These are phyloP conservation scores for Chirona hameri DNA, from an alignment of 2,888 invertebrate species.

Conservation along the genomic window DNA sequence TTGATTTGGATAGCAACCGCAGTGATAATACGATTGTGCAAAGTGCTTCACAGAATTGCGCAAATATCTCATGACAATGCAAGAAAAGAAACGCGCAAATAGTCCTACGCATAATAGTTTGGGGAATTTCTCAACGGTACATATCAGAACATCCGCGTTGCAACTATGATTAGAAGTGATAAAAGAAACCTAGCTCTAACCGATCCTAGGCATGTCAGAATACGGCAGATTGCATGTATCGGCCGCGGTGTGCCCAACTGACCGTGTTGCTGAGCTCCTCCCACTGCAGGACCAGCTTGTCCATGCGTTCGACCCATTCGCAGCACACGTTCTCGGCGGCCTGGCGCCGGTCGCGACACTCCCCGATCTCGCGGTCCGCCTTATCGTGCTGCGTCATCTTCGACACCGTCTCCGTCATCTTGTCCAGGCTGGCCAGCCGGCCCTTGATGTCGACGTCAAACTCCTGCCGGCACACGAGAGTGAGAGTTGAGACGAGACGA, in stretches of 20 bases:
- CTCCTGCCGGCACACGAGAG: neutral
- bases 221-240: no score
- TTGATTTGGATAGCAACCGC: no score
- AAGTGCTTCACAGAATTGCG: no score
- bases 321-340: neutral
- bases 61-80: no score
- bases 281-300: slow-evolving; percentile 14
- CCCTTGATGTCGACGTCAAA: slow-evolving; percentile 10
- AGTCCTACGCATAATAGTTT: no score
- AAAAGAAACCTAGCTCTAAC: no score
- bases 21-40: no score
- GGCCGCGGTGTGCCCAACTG: neutral
- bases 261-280: slow-evolving; percentile 25
- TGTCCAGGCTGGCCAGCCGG: slow-evolving; percentile 24
- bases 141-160: no score
- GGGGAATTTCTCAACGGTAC: no score
- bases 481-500: neutral
- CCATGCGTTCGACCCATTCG: slow-evolving; percentile 13
- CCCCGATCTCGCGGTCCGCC: slow-evolving; percentile 25
- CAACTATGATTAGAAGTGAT: no score
- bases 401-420: slow-evolving; percentile 7
- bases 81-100: no score
- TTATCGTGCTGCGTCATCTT: slow-evolving; percentile 28
- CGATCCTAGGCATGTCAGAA: no score
- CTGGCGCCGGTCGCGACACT: neutral